Percentiles rank a stretch among this genome's conserved stretches.
phyloP scores from a whole-genome alignment of 2,113 vertebrate genomes.

The Gavia stellata region DNA sequence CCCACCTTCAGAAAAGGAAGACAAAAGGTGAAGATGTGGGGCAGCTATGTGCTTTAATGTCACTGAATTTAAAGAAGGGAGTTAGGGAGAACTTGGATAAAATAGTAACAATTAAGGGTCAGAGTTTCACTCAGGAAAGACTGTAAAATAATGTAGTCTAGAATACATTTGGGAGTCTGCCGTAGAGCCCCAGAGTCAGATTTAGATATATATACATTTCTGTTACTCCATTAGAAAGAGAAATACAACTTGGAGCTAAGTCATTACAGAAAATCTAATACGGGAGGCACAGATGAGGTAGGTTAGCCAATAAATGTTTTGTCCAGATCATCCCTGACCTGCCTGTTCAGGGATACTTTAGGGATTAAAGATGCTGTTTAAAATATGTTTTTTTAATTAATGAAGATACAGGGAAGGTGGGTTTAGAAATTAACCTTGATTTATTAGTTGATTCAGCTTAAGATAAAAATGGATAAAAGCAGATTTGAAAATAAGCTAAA shows the following conservation, averaged over 20 bases:
- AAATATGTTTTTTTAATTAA: constrained; percentile 16
- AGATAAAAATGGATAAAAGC: neutral
- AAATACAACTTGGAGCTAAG: neutral
- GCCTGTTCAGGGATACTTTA: neutral
- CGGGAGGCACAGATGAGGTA: neutral
- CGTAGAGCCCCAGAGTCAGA: neutral
- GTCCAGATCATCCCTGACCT: neutral
- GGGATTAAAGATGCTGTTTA: constrained; percentile 10
- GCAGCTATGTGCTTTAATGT: neutral
- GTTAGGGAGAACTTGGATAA: neutral
- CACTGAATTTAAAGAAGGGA: neutral
- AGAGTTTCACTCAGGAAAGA: neutral
- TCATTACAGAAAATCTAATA: constrained; percentile 39
- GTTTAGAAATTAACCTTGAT: neutral
- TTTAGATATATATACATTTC: neutral
- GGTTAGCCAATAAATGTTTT: neutral
- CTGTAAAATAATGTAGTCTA: neutral
- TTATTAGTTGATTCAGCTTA: neutral
- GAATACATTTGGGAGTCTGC: neutral
- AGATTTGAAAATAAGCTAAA: neutral
- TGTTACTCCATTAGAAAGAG: neutral
- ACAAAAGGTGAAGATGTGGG: neutral
- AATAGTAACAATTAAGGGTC: neutral
- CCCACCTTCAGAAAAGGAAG: neutral
- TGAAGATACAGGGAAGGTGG: neutral